Evolutionary conservation across 2,113 vertebrate species (phyloP), one percentile per base, ranked within the genome.

Genomic region (Regulus satrapa): DNA sequence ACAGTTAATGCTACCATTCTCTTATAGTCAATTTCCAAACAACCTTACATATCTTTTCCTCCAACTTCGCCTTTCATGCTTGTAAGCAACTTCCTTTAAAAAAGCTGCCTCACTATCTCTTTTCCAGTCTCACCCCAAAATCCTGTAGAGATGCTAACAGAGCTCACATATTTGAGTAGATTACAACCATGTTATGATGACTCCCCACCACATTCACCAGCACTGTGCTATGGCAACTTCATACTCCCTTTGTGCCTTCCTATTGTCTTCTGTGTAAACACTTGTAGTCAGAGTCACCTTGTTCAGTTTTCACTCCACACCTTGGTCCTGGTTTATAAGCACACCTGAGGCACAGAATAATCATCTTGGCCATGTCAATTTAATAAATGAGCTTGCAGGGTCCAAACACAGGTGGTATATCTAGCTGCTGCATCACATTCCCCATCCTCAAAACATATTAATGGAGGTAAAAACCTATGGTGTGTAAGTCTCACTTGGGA

Each of bases 341-440:
- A 78, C 29, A 77, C 10, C 12, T 54, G 21, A 61, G 38, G 29
- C 26, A 43, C 14, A 71, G 25, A 14, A 8, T 0, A 1, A 12
- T 14, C 76, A 18, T 40, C 48, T 45, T 31, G n/a, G 23, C 16
- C 84, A 83, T 81, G 24, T 40, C 58, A 71, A 0, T 52, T 73
- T 59, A 25, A 48, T 46, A 59, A 77, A 29, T 0, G 0, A 73
- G 23, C 10, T 34, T 62, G 14, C 19, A 66, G 76, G 18, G 63
- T 62, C 32, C 1, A 6, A 89, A 20, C 19, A 54, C 7, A 23
- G 28, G 25, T 40, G 9, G 5, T 15, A 38, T 38, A 61, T n/a
- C 15, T 61, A 55, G 18, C 48, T 89, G 32, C 24, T 1, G 0
- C 18, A 14, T 54, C 5, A 3, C 20, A 21, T 16, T 52, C 8